phyloP scores from a whole-genome alignment of 2,888 invertebrate genomes.

The Hydrotaea cyrtoneurina region DNA sequence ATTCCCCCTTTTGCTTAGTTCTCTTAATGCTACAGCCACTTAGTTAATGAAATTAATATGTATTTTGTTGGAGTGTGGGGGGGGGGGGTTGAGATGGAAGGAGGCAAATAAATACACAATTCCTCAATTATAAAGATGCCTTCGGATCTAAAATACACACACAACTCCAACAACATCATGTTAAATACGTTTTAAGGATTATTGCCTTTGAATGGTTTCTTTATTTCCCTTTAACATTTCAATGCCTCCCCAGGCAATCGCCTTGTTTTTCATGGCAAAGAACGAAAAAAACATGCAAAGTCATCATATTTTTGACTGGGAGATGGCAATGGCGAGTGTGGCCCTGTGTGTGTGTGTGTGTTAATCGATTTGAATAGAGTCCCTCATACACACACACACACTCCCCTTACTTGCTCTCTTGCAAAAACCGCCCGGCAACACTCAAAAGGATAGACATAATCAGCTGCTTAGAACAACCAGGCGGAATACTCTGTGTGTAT shows the following conservation, averaged over 20 bases:
- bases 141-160: neutral
- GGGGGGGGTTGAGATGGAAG: neutral
- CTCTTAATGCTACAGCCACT: conserved; percentile 19
- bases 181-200: conserved; percentile 44
- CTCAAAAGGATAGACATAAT: neutral
- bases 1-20: no score
- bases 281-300: conserved; percentile 7
- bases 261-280: neutral
- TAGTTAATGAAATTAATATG: conserved; percentile 25
- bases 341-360: neutral
- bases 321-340: neutral
- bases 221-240: neutral
- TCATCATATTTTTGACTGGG: conserved; percentile 47
- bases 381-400: neutral
- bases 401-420: neutral
- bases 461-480: neutral
- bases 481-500: neutral
- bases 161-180: neutral
- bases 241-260: neutral
- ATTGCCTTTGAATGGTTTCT: conserved; percentile 4
- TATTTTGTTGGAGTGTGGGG: neutral
- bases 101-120: neutral
- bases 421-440: neutral
- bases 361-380: neutral
- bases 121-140: conserved; percentile 14